Evolutionary conservation across 2,888 invertebrate genomes (phyloP).

Genomic region (Ormia ochracea): DNA sequence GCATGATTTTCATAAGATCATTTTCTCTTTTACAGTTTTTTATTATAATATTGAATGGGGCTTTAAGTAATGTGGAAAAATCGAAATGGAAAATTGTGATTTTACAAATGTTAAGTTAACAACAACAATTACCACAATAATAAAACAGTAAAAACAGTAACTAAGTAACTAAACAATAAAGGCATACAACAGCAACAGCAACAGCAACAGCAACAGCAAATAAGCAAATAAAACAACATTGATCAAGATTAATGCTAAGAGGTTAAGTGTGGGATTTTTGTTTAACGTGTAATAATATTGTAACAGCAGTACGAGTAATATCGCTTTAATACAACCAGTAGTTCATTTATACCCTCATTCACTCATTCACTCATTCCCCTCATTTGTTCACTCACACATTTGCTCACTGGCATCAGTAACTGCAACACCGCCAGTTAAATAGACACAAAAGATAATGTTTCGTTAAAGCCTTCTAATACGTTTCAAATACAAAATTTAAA

Average conservation of each 20-base stretch:
- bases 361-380: background rate
- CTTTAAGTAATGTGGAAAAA: conserved; percentile 49
- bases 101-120: conserved; percentile 55
- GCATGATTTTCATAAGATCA: conserved; percentile 47
- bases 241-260: conserved; percentile 62
- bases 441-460: conserved; percentile 44
- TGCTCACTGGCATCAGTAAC: conserved; percentile 1
- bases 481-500: conserved; percentile 21
- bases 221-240: conserved; percentile 26
- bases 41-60: conserved; percentile 27
- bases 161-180: background rate
- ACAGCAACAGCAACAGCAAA: too few relatives aligned
- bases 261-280: conserved; percentile 63
- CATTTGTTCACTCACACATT: background rate
- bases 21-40: conserved; percentile 30
- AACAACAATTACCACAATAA: conserved; percentile 30
- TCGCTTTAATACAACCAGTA: conserved; percentile 44
- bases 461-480: conserved; percentile 28
- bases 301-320: conserved; percentile 56
- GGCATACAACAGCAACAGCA: background rate
- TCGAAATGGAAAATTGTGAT: conserved; percentile 49
- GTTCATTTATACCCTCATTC: conserved; percentile 26
- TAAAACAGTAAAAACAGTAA: too few relatives aligned
- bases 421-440: conserved; percentile 30
- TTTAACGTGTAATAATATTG: conserved; percentile 59